phyloP scores from a whole-genome alignment of 2,113 vertebrate genomes.

The Psettodes erumei region DNA sequence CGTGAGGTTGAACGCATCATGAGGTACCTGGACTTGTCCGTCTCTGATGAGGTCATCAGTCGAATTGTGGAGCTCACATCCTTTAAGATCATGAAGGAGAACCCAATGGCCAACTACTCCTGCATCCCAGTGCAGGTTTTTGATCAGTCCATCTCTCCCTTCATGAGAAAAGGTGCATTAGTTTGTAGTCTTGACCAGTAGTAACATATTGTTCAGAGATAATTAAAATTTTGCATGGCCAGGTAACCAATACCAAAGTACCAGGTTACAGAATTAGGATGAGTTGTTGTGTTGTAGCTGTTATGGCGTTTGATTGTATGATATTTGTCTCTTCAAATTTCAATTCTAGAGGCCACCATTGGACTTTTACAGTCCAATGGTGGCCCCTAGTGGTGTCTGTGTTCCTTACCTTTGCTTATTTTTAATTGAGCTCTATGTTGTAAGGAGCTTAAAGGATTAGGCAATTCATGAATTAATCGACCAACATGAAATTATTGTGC shows the following conservation, averaged over 20 bases:
- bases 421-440: background rate
- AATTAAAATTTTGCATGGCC: background rate
- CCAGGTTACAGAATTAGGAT: background rate
- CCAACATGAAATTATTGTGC: background rate
- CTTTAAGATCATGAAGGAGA: slow-evolving; percentile 85
- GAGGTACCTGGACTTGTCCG: slow-evolving; percentile 79
- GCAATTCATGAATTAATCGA: too few relatives aligned
- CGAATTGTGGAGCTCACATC: slow-evolving; percentile 80
- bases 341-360: too few relatives aligned
- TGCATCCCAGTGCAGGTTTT: slow-evolving; percentile 75
- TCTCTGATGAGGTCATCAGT: slow-evolving; percentile 78
- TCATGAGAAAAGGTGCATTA: slow-evolving; percentile 86
- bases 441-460: too few relatives aligned
- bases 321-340: background rate
- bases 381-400: slow-evolving; percentile 13
- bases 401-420: background rate
- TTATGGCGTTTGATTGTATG: background rate
- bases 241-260: background rate
- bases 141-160: slow-evolving; percentile 79
- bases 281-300: background rate
- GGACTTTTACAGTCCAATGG: background rate
- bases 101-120: slow-evolving; percentile 86
- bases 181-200: background rate
- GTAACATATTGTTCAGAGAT: background rate
- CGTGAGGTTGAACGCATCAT: slow-evolving; percentile 82